Conservation (phyloP, 2,113 vertebrate genomes). For the Gymnarchus niloticus region DNA sequence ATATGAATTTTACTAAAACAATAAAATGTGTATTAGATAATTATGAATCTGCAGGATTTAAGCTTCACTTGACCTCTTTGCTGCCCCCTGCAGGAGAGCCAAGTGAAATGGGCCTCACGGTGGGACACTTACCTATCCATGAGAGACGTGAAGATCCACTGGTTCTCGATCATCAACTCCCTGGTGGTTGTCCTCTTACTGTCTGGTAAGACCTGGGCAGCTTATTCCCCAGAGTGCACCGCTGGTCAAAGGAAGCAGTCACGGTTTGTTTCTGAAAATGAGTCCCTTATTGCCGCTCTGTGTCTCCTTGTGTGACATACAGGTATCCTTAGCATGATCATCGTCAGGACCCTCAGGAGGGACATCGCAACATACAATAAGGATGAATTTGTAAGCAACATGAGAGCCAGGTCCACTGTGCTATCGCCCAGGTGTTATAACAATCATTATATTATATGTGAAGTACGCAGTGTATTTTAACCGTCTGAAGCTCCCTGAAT, state of each 20-base stretch:
- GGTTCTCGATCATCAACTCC: constrained; percentile 98
- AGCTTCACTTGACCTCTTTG: neutral
- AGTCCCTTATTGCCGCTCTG: neutral
- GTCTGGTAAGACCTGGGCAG: constrained; percentile 63
- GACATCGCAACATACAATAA: constrained; percentile 99
- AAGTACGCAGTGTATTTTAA: no score
- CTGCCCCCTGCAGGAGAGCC: constrained; percentile 71
- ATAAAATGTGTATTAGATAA: neutral
- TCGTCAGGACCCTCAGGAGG: constrained; percentile 90
- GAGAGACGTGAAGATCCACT: constrained; percentile 98
- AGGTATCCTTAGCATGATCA: constrained; percentile 98
- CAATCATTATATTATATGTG: neutral
- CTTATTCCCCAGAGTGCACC: neutral
- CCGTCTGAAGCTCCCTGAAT: no score
- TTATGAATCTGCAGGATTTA: neutral
- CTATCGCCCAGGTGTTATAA: neutral
- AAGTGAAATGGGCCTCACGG: constrained; percentile 95
- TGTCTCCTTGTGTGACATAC: neutral
- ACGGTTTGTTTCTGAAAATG: neutral
- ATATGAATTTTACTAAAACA: neutral
- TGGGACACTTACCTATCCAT: constrained; percentile 99
- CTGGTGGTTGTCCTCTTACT: constrained; percentile 97
- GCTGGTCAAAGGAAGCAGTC: neutral
- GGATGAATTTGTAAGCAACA: constrained; percentile 84
- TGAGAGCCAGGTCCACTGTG: neutral